Percentiles rank a stretch among this genome's conserved stretches.
phyloP scores from a whole-genome alignment of 2,888 invertebrate genomes.

The Drosophila suboccidentalis region DNA sequence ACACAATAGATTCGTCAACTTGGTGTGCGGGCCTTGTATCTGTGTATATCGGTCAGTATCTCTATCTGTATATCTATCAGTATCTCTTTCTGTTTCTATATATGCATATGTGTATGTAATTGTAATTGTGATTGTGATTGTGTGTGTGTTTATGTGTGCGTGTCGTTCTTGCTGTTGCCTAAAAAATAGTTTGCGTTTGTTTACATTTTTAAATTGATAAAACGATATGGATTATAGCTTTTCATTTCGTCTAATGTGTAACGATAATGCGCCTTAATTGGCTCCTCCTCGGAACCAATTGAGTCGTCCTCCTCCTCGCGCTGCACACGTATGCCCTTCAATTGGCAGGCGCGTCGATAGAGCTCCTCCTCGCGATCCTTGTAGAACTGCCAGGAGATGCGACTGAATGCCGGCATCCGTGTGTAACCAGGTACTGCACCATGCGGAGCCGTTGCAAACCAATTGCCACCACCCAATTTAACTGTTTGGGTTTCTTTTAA shows the following conservation, averaged over 20 bases:
- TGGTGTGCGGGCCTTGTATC: background rate
- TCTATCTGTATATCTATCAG: background rate
- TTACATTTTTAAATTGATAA: slow-evolving; percentile 57
- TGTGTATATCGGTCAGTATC: background rate
- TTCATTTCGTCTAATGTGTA: slow-evolving; percentile 76
- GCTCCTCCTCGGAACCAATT: slow-evolving; percentile 61
- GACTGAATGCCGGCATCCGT: slow-evolving; percentile 40
- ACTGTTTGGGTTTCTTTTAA: slow-evolving; percentile 68
- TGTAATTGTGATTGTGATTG: background rate
- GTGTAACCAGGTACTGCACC: slow-evolving; percentile 26
- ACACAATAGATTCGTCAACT: slow-evolving; percentile 18
- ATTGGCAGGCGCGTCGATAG: slow-evolving; percentile 67
- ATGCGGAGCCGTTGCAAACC: slow-evolving; percentile 43
- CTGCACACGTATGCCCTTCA: slow-evolving; percentile 66
- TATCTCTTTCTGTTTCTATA: background rate
- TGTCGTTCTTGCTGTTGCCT: slow-evolving; percentile 29
- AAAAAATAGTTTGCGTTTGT: slow-evolving; percentile 9
- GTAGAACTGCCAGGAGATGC: slow-evolving; percentile 63
- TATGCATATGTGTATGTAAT: background rate
- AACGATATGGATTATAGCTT: slow-evolving; percentile 72
- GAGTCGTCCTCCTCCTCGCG: slow-evolving; percentile 59
- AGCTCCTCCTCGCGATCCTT: slow-evolving; percentile 74
- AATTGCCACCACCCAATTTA: slow-evolving; percentile 50
- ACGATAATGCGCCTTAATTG: slow-evolving; percentile 55
- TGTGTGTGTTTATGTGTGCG: background rate